Conservation (phyloP, 2,888 invertebrate species). For the Nesidiocoris tenuis region DNA sequence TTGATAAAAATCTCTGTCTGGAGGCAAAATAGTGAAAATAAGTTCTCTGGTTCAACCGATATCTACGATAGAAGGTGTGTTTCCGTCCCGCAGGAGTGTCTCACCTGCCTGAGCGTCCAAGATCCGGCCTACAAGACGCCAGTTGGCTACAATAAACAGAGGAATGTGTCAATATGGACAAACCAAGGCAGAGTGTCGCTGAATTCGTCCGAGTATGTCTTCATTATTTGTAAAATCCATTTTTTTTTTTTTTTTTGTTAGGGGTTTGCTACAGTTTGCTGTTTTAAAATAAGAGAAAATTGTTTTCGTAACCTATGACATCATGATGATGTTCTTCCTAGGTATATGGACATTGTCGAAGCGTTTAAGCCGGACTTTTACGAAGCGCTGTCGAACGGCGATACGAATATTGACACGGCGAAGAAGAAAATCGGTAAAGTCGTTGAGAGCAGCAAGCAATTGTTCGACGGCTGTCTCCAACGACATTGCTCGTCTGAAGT, state of each 20-base stretch:
- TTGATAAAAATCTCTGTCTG: too few relatives aligned
- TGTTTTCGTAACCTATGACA: too few relatives aligned
- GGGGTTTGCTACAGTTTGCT: background rate
- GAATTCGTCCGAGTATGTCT: constrained; percentile 61
- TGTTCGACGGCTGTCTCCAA: constrained; percentile 69
- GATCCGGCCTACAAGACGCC: constrained; percentile 69
- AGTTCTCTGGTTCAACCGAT: too few relatives aligned
- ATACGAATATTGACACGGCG: constrained; percentile 66
- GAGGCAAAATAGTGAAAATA: too few relatives aligned
- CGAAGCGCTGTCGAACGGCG: constrained; percentile 76
- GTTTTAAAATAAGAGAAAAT: background rate
- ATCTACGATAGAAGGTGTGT: too few relatives aligned
- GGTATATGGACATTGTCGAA: constrained; percentile 77
- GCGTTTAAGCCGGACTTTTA: constrained; percentile 77
- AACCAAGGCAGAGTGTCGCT: constrained; percentile 72
- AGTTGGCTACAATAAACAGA: constrained; percentile 70
- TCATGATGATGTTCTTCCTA: too few relatives aligned
- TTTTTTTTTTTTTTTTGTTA: constrained; percentile 2
- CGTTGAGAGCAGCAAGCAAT: constrained; percentile 58
- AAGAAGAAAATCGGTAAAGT: constrained; percentile 41
- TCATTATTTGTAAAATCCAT: constrained; percentile 1
- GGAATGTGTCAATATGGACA: constrained; percentile 74
- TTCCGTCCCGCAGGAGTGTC: constrained; percentile 58
- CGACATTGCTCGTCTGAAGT: constrained; percentile 56
- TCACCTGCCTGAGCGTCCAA: constrained; percentile 62